Base-by-base conservation (phyloP, 2,797 vertebrate genomes). In the Chiroxiphia lanceolata region DNA sequence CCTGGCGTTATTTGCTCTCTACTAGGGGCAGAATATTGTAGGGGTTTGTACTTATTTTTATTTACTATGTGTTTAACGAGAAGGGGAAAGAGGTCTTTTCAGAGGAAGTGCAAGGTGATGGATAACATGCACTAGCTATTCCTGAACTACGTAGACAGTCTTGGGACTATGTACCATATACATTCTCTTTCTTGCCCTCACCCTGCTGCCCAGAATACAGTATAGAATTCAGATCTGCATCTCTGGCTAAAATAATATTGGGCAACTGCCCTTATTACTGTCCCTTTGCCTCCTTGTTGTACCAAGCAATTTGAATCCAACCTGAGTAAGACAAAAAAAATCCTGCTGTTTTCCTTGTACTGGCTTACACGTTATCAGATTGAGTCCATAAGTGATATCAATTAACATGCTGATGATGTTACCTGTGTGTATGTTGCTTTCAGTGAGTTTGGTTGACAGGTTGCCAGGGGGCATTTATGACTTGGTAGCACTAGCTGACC, bases 91-190 rank as follows among this genome's bases (percentile, higher is more conserved):
- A 61, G 15, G 8, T 5, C 10, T 83, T 61, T 85, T 65, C 47
- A 48, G 54, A 57, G 11, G 33, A 81, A 84, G 10, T 59, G 22
- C 8, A 48, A 83, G 15, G 12, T 26, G 14, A 33, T 45, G 40
- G 77, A 44, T 74, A 67, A 70, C 6, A 26, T 15, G 5, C 10
- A 26, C 3, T 65, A 45, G 6, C 34, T 76, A 16, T 78, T 81
- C 15, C 45, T 92, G 65, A 86, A 16, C 27, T 36, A 13, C 61
- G 57, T 6, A 48, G 29, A 25, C n/a, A 70, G 15, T 38, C 26
- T 31, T 53, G 9, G 14, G 47, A 56, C 33, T 10, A 6, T 1
- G 0, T 61, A 42, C 7, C 3, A 3, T 26, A 14, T 23, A 5
- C 9, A 8, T 56, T 63, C n/a, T 50, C 7, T 44, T 47, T 51